Conservation (phyloP, 1,140 invertebrate genomes). For the Lordiphosa stackelbergi region DNA sequence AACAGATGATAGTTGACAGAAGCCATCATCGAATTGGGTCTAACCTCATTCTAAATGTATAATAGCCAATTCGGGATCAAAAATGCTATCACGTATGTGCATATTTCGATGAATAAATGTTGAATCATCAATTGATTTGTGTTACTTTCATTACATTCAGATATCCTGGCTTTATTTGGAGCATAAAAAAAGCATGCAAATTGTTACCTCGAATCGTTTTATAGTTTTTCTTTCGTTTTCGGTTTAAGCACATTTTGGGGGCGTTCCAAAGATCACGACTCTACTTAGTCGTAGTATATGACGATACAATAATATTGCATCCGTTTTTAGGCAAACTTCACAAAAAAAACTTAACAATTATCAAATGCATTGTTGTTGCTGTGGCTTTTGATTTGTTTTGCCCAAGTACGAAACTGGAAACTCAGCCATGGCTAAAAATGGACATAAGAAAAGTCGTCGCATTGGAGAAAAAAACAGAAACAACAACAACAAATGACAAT, state of each 20-base stretch:
- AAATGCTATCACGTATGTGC: too few species aligned
- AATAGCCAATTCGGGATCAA: too few species aligned
- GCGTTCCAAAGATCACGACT: conserved; percentile 6
- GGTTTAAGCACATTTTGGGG: neutral
- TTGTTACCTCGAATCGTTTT: too few species aligned
- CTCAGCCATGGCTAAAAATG: conserved; percentile 67
- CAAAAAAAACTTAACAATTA: conserved; percentile 31
- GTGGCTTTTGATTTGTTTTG: conserved; percentile 52
- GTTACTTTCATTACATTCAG: too few species aligned
- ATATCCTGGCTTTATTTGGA: too few species aligned
- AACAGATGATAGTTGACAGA: too few species aligned
- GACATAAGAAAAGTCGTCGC: conserved; percentile 55
- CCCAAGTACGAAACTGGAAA: conserved; percentile 64
- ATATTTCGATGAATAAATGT: too few species aligned
- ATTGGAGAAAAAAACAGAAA: conserved; percentile 21
- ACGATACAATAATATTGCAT: conserved; percentile 13
- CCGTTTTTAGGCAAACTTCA: conserved; percentile 20
- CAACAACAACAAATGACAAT: conserved; percentile 18
- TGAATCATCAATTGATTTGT: too few species aligned
- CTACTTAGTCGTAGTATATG: conserved; percentile 17
- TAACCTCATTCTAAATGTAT: too few species aligned
- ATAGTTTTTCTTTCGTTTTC: too few species aligned
- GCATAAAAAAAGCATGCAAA: too few species aligned
- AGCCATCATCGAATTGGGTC: too few species aligned
- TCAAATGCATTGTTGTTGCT: conserved; percentile 28